phyloP scores from a whole-genome alignment of 1,140 invertebrate genomes.

The Euwallacea fornicatus region DNA sequence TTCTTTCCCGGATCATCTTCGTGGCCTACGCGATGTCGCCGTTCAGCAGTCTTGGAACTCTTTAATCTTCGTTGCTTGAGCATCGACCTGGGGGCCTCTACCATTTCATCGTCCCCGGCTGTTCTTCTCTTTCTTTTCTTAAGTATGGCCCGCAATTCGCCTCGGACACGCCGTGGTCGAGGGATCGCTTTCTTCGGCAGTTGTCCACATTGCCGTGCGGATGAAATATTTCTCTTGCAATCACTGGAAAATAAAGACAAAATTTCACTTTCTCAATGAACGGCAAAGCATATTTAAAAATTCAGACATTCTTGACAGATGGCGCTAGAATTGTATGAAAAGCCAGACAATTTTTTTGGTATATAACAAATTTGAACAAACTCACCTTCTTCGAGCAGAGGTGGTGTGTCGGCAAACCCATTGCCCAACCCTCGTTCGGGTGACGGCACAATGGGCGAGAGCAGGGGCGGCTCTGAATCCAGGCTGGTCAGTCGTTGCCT shows the following conservation, averaged over 20 bases:
- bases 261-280: too few species aligned
- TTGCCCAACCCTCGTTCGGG: neutral
- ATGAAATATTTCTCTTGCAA: too few species aligned
- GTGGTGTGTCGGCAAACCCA: neutral
- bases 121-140: constrained; percentile 4
- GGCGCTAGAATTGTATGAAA: neutral
- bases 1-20: too few species aligned
- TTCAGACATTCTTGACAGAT: neutral
- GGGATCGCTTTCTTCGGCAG: neutral
- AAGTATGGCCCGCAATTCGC: constrained; percentile 25
- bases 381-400: too few species aligned
- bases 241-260: too few species aligned
- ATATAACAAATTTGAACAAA: too few species aligned
- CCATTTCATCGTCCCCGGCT: neutral
- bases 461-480: constrained; percentile 24
- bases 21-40: too few species aligned
- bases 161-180: neutral
- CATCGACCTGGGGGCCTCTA: too few species aligned
- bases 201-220: too few species aligned
- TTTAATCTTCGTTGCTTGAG: too few species aligned
- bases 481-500: constrained; percentile 27
- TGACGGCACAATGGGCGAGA: constrained; percentile 19
- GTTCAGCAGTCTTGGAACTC: too few species aligned
- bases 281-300: constrained; percentile 6
- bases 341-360: neutral